These are phyloP conservation scores for Coreius guichenoti DNA, from an alignment of 2,797 vertebrate species.

Conservation along the genomic window DNA sequence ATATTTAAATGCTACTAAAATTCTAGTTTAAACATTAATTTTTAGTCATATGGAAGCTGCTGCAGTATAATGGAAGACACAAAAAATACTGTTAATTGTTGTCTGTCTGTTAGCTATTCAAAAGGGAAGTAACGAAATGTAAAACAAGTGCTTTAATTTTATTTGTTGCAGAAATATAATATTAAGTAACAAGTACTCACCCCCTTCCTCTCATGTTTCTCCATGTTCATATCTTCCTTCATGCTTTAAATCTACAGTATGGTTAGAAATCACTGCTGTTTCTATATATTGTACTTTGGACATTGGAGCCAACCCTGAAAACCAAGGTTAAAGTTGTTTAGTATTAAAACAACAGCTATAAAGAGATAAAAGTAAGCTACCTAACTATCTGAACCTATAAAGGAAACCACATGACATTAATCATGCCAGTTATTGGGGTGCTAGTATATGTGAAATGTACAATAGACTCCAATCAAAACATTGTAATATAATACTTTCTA, in stretches of 20 bases:
- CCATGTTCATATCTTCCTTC: constrained; percentile 50
- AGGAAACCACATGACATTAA: not conserved
- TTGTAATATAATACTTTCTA: not conserved
- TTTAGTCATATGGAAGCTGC: not conserved
- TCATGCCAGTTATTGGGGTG: not conserved
- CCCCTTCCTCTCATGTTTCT: constrained; percentile 69
- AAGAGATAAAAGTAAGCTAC: not conserved
- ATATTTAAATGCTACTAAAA: not conserved
- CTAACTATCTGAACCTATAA: not conserved
- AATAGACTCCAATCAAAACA: not conserved
- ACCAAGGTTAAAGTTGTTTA: constrained; percentile 5
- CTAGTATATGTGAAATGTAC: not conserved
- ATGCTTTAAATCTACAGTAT: constrained; percentile 58
- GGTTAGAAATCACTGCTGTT: constrained; percentile 1
- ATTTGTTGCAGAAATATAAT: not conserved
- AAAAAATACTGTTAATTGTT: not conserved
- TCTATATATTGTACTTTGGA: constrained; percentile 56
- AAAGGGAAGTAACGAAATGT: not conserved
- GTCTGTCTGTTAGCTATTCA: not conserved
- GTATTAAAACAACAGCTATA: constrained; percentile 11
- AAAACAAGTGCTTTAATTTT: not conserved
- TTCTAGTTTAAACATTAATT: not conserved
- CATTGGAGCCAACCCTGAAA: constrained; percentile 49
- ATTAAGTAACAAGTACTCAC: constrained; percentile 67
- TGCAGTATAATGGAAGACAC: not conserved